Evolutionary conservation across 2,113 vertebrate species (phyloP), one percentile per base, ranked within the genome.

Genomic region (Motacilla alba): DNA sequence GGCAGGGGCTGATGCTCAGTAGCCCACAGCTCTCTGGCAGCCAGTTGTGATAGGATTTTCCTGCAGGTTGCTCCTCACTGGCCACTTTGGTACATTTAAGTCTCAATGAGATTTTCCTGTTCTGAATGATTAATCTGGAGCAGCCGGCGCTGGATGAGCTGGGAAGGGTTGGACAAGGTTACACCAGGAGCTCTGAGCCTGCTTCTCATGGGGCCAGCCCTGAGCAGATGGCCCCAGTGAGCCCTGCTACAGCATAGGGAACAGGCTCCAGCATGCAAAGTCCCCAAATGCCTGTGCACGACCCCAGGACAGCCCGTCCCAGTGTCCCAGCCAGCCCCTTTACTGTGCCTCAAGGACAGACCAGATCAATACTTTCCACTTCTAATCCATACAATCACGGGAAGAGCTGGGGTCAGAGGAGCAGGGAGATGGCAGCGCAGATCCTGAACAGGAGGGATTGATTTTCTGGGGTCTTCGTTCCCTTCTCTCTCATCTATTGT

Each of bases 351-450:
- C 10, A 4, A 52, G 78, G 46, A 56, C 17, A 80, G 37, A 83
- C 10, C 26, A 33, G 78, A 22, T 59, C 4, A 3, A 63, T 87
- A 78, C 86, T 55, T 88, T 39, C 11, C 2, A 2, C 22, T 69
- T 86, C 50, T 92, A 33, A 92, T 74, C 86, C 8, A 3, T 60
- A 37, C 26, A 35, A 13, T 62, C 13, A 9, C 68, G 59, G 2
- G 0, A 47, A 22, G 67, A 58, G 80, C 24, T 63, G 62, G 53
- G 77, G 16, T 58, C 35, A 18, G 66, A 67, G 56, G 52, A 74
- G 30, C 0, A 0, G 39, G 87, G 73, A 74, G 49, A 46, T 35
- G 41, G 62, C 30, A 10, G 27, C 0, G 0, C 16, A 7, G 0
- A 67, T 89, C 68, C 89, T 83, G 68, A 64, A 15, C 47, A 31